phyloP scores from a whole-genome alignment of 2,888 invertebrate species.

The Nemotelus nigrinus region DNA sequence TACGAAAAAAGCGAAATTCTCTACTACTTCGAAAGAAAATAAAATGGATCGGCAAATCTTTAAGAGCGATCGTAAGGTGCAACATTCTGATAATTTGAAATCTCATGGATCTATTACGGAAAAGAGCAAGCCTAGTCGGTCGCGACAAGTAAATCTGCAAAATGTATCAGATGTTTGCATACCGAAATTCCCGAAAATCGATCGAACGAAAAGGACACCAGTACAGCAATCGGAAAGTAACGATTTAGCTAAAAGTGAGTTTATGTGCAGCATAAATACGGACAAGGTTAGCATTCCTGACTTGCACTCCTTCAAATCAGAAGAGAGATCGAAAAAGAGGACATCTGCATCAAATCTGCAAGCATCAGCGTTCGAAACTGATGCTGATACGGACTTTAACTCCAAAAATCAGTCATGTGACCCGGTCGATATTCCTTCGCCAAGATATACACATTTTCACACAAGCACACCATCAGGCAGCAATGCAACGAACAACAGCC shows the following conservation, averaged over 20 bases:
- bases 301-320: background rate
- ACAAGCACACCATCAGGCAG: too few species aligned
- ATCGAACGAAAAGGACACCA: background rate
- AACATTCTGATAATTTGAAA: background rate
- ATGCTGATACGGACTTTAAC: too few species aligned
- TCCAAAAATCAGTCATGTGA: too few species aligned
- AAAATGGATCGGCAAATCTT: background rate
- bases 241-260: background rate
- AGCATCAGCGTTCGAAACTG: too few species aligned
- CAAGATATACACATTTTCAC: too few species aligned
- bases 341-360: too few species aligned
- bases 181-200: slow-evolving; percentile 26
- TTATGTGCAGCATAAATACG: background rate
- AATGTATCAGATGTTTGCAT: slow-evolving; percentile 31
- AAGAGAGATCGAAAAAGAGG: background rate
- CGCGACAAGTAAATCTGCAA: slow-evolving; percentile 27
- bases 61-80: background rate
- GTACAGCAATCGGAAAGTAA: background rate
- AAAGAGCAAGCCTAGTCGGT: slow-evolving; percentile 15
- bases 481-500: background rate
- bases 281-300: too few species aligned
- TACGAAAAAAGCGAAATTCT: slow-evolving; percentile 32
- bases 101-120: background rate
- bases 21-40: slow-evolving; percentile 19
- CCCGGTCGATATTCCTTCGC: too few species aligned